Base-by-base conservation (phyloP, 2,888 invertebrate species). In the Phragmatobia fuliginosa region DNA sequence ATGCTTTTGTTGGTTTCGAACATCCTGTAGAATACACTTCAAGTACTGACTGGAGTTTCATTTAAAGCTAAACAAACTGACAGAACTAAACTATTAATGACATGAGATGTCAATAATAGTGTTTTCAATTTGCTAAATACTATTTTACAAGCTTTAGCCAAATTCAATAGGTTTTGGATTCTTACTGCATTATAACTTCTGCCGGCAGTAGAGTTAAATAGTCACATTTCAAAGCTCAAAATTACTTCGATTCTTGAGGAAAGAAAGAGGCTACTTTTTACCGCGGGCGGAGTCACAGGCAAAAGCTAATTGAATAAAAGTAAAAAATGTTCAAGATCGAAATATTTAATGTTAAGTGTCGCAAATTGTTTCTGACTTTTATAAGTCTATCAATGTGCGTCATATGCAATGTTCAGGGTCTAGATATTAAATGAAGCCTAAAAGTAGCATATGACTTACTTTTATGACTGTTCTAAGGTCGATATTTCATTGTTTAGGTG, bases 391-490 rank as follows among this genome's bases (percentile, higher is more conserved):
- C 16, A 25, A 25, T 36, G 25, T 36, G 25, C 36, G 36, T 61
- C 61, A 36, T 61, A 25, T 25, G 49, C 11, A 11, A 52, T n/a
- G 49, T 25, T 25, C 49, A 52, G n/a, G 49, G 49, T 25, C 49
- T 25, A 25, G 52, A 52, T 52, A 52, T 52, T 52, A 38, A 4
- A 61, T 61, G 25, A 16, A 18, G 25, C 25, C 61, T 61, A 25
- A 38, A 25, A 38, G n/a, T 16, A 61, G 61, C 25, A 16, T 25
- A 25, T 25, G 61, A 38, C 36, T 61, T 8, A 38, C 16, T 36
- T n/a, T 33, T 38, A 61, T 36, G 61, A 38, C 16, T 25, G 61
- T 61, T 61, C 25, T 61, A 25, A 25, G 61, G 36, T 38, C 61
- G 18, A 52, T 25, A 25, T 28, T 61, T 61, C 38, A 61, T 61